Base-by-base conservation (phyloP, 2,113 vertebrate species). In the Hippocampus mohnikei region DNA sequence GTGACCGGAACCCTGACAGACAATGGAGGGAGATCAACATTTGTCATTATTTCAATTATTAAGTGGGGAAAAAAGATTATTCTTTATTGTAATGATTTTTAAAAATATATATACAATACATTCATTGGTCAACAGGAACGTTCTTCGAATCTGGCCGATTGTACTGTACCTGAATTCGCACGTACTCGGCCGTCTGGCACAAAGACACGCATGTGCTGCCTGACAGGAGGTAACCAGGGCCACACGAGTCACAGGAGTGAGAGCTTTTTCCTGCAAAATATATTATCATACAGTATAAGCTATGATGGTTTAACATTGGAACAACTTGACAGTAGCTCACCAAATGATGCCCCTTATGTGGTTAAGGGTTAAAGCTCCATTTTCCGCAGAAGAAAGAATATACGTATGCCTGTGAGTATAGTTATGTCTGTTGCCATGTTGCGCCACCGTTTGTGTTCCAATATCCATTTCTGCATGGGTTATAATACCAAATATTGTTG, bases 161-260 rank as follows among this genome's bases (percentile, higher is more conserved):
- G 16, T 69, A 33, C 58, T 29, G 15, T 93, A 95, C 93, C 91
- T 94, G 85, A 66, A 87, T 76, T 44, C 89, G 72, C 82, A 92
- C 90, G 86, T 94, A 95, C 74, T 94, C 84, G 75, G 94, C 94
- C 3, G 82, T 69, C 20, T 89, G 72, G 65, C 96, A 98, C 58
- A 91, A 87, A 0, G 92, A 94, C 41, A 52, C 75, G 78, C 95
- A 96, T 46, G 88, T 82, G 75, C 94, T 92, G 8, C 81, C 70
- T 29, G 75, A 63, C 21, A 95, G 86, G 40, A 72, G 90, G 89
- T 94, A 95, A 73, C 92, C 95, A 76, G 90, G 88, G 68, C 92
- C 91, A 72, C 95, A 98, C 7, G 94, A 94, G 27, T 90, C 92
- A 74, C 96, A 98, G 18, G 85, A 82, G 27, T 90, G 66, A 0